Conservation (phyloP, 2,113 vertebrate species). For the Eupsittula cactorum region DNA sequence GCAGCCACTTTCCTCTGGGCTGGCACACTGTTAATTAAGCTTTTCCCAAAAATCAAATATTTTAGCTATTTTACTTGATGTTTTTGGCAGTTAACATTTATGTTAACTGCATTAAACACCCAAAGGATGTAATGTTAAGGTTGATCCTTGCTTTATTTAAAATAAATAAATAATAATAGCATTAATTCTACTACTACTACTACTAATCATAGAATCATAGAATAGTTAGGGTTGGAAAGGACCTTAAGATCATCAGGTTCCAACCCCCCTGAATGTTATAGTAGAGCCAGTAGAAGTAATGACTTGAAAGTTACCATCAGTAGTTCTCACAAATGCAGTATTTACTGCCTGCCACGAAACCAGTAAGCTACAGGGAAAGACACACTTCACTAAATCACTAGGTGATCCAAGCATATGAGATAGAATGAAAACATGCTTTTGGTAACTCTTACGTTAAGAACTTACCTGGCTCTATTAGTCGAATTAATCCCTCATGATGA, state of each 20-base stretch:
- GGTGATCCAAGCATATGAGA: neutral
- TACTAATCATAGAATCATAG: too few species aligned
- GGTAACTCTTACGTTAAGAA: neutral
- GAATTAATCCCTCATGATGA: constrained; percentile 91
- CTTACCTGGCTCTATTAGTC: constrained; percentile 93
- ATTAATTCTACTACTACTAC: neutral
- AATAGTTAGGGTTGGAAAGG: too few species aligned
- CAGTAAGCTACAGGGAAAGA: neutral
- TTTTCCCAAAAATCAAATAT: neutral
- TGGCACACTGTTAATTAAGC: neutral
- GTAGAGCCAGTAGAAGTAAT: neutral
- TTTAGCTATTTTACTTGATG: neutral
- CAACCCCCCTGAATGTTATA: neutral
- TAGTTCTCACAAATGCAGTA: neutral
- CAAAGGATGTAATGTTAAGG: neutral
- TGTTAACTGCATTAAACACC: neutral
- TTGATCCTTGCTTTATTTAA: neutral
- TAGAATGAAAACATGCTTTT: neutral
- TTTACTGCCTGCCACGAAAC: neutral
- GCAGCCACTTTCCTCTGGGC: neutral
- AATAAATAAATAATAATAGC: neutral
- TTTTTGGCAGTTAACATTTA: neutral
- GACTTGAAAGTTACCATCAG: neutral
- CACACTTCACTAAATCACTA: neutral
- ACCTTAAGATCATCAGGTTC: too few species aligned